Conservation (phyloP, 2,888 invertebrate genomes). For the Capitulum mitella region DNA sequence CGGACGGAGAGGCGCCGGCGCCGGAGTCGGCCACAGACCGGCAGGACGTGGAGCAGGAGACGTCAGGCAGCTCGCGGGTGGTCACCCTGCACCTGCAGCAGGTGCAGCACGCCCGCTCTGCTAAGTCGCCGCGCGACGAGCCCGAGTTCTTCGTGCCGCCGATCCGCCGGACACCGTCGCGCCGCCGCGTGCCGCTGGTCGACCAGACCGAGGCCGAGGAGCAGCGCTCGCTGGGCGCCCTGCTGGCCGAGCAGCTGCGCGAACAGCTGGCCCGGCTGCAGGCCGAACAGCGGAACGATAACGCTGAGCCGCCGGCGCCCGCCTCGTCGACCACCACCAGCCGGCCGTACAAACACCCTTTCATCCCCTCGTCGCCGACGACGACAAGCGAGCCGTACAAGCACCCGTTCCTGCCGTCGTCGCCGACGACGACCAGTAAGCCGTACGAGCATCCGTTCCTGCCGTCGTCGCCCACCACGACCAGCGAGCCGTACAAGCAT, state of each 20-base stretch:
- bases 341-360: background rate
- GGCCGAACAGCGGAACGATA: background rate
- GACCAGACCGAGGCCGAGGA: background rate
- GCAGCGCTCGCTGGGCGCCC: background rate
- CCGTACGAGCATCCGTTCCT: background rate
- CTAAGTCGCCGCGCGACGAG: background rate
- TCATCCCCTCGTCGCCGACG: background rate
- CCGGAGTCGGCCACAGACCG: background rate
- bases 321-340: background rate
- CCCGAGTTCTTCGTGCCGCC: constrained; percentile 16
- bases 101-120: background rate
- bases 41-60: background rate
- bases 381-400: background rate
- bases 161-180: background rate
- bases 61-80: background rate
- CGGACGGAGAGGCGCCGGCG: background rate
- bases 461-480: background rate
- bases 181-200: background rate
- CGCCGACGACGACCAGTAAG: background rate
- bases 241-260: constrained; percentile 5
- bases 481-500: background rate
- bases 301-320: too few relatives aligned
- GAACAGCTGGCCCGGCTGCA: background rate
- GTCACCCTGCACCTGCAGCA: background rate
- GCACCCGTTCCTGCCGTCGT: background rate